A percentile compares a stretch with the other conserved stretches of the same genome.
Evolutionary conservation across 64 coral and sea anemone genomes (phyloP).

Genomic region (Actinia equina): DNA sequence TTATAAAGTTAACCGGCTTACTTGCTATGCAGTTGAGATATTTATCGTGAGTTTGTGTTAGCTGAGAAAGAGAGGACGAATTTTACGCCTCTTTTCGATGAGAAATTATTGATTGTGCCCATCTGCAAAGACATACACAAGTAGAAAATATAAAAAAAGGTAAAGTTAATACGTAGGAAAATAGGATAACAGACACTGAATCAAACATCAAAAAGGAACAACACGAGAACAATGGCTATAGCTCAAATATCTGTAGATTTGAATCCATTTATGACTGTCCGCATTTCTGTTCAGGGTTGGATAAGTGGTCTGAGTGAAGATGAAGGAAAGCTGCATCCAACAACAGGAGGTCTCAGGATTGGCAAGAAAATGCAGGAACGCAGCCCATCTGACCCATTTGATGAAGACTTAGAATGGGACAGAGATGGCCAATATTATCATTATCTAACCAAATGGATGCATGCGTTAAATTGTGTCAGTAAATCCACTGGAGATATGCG

Average conservation of each 20-base stretch:
- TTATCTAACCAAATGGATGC: conserved; percentile 71
- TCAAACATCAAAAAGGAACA: no score
- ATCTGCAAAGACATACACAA: no score
- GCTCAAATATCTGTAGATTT: no score
- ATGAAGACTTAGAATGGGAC: conserved; percentile 67
- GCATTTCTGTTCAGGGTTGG: conserved; percentile 24
- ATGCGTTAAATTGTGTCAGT: conserved; percentile 40
- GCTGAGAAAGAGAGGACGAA: no score
- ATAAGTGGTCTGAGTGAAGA: conserved; percentile 57
- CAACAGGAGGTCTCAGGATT: conserved; percentile 49
- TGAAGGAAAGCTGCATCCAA: conserved; percentile 55
- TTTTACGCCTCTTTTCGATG: no score
- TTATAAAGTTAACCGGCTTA: neutral
- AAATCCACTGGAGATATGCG: conserved; percentile 6
- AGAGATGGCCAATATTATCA: conserved; percentile 66
- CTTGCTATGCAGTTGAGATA: neutral
- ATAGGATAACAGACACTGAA: no score
- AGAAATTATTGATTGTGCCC: no score
- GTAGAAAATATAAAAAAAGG: no score
- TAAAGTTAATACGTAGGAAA: no score
- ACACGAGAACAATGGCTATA: no score
- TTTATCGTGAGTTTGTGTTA: neutral
- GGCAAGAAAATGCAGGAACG: conserved; percentile 68
- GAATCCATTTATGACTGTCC: no score
- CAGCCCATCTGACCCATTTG: conserved; percentile 25